Conservation (phyloP, 2,113 vertebrate genomes). For the Bubo blakistoni region DNA sequence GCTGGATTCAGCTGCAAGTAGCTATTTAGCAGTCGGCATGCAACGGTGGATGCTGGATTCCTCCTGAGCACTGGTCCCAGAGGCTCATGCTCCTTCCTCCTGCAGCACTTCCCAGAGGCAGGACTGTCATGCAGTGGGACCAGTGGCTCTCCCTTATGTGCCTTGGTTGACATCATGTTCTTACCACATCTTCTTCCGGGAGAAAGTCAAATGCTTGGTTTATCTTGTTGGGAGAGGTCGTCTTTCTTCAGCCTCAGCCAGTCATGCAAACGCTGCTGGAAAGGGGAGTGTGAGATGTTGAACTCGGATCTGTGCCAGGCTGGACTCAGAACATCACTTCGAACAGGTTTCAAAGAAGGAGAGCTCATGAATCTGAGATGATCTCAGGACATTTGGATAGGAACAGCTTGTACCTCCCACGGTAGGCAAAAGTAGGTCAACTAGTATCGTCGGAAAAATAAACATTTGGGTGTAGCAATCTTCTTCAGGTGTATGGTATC, state of each 20-base stretch:
- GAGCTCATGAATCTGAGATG: neutral
- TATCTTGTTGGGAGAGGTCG: accelerated
- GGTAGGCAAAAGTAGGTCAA: neutral
- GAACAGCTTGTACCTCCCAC: neutral
- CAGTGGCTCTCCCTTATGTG: neutral
- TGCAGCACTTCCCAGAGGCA: neutral
- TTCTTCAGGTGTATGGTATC: neutral
- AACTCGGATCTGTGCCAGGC: neutral
- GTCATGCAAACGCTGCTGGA: accelerated
- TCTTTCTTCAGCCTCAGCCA: neutral
- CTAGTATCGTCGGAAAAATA: neutral
- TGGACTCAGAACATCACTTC: neutral
- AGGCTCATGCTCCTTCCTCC: neutral
- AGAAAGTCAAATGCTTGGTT: neutral
- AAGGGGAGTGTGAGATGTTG: neutral
- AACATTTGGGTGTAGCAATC: neutral
- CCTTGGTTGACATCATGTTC: neutral
- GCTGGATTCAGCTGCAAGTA: neutral
- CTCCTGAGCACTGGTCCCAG: neutral
- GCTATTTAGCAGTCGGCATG: neutral
- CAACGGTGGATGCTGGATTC: neutral
- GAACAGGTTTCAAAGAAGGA: neutral
- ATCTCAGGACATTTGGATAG: neutral
- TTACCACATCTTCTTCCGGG: neutral
- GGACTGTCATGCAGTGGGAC: neutral